Evolutionary conservation across 2,888 invertebrate species (phyloP), one percentile per base, ranked within the genome.

Genomic region (Schizaphis graminum): DNA sequence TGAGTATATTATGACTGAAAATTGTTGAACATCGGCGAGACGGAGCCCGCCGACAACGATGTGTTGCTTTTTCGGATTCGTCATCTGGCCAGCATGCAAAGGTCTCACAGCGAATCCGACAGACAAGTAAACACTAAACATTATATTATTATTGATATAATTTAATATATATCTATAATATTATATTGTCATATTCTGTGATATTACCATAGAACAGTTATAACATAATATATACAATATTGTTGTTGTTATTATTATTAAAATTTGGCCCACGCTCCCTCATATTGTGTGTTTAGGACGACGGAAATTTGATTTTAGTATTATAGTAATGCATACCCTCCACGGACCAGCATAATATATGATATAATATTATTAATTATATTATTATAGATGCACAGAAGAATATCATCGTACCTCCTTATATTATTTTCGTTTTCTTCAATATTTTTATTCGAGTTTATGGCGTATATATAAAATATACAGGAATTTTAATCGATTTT

Each of bases 301-400:
- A 61, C 89, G 57, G 57, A 89, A 89, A 89, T 89, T 89, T 89
- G 89, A 57, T 89, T 89, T 89, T 44, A 44, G 41, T 44, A 44
- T n/a, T n/a, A n/a, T 44, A 35, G 35, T 35, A 24, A 77, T n/a
- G 35, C 77, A 35, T 77, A 44, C 41, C 41, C 77, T 28, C 26
- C 24, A 3, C 26, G 0, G 8, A 5, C 24, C 16, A 56, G 35
- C 77, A 41, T 35, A 26, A 8, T 21, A 3, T 41, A 41, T 41
- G 84, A 84, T 57, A 89, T 28, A 87, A n/a, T 53, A 41, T 28
- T 57, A 89, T 67, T 67, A 67, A 67, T n/a, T 89, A 87, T 49
- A 35, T 53, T 87, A 53, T 35, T 44, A 44, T 28, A 44, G 2
- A 16, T 28, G 57, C 28, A 7, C 44, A 89, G 21, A 16, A 35